phyloP scores from a whole-genome alignment of 1,140 invertebrate genomes.

The Diorhabda elongata region DNA sequence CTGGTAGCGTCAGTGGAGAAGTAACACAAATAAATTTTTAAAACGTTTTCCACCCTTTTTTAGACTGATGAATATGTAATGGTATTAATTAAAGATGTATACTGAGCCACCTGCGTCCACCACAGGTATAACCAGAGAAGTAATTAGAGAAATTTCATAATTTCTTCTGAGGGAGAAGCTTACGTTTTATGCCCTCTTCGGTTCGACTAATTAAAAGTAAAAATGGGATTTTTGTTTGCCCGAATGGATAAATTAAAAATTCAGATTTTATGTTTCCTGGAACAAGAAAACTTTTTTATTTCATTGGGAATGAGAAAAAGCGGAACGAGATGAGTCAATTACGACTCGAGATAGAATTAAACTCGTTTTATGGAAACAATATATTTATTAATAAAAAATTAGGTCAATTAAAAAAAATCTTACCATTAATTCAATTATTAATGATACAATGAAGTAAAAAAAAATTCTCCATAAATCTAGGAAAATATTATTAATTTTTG shows the following conservation, averaged over 20 bases:
- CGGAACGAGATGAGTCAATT: conserved; percentile 4
- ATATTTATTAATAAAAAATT: background rate
- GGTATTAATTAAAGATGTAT: conserved; percentile 47
- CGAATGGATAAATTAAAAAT: conserved; percentile 47
- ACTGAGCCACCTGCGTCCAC: conserved; percentile 44
- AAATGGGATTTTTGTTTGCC: conserved; percentile 47
- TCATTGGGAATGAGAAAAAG: background rate
- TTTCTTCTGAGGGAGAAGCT: conserved; percentile 38
- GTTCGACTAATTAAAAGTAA: conserved; percentile 45
- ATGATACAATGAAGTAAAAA: background rate
- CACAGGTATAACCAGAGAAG: conserved; percentile 42
- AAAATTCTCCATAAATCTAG: background rate
- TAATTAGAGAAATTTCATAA: conserved; percentile 48
- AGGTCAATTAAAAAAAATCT: background rate
- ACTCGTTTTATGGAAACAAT: background rate
- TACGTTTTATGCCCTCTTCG: conserved; percentile 27
- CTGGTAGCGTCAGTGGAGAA: conserved; percentile 1
- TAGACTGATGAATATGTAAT: conserved; percentile 47
- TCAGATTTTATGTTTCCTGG: conserved; percentile 36
- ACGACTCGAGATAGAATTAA: background rate
- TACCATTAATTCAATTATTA: background rate
- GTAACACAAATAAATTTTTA: conserved; percentile 22
- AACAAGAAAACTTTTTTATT: conserved; percentile 28
- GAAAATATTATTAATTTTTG: too few species aligned
- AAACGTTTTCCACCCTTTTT: conserved; percentile 25